A percentile compares a stretch with the other conserved stretches of the same genome.
These are phyloP conservation scores for Tichodroma muraria DNA, from an alignment of 2,113 vertebrate genomes.

Conservation along the genomic window DNA sequence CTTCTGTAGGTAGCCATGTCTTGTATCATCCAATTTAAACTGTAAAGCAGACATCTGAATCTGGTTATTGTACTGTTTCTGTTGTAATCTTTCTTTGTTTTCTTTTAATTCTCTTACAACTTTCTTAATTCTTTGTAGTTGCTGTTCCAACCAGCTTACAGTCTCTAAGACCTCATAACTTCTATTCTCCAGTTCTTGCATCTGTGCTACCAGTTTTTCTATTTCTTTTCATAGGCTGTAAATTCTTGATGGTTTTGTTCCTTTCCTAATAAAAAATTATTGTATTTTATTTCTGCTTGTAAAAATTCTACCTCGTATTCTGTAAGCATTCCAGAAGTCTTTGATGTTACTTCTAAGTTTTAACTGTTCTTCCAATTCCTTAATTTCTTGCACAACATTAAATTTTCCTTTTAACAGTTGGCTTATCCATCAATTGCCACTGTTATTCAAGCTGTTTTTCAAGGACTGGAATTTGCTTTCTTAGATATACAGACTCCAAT, in stretches of 20 bases:
- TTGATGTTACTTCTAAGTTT: conserved; percentile 45
- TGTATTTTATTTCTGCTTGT: conserved; percentile 74
- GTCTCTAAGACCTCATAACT: conserved; percentile 39
- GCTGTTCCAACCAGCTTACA: conserved; percentile 68
- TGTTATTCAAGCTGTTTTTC: conserved; percentile 82
- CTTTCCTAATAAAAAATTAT: conserved; percentile 68
- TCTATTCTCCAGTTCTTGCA: conserved; percentile 71
- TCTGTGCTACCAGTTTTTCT: conserved; percentile 63
- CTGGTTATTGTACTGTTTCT: conserved; percentile 74
- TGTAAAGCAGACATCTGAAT: conserved; percentile 78
- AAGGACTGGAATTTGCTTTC: conserved; percentile 72
- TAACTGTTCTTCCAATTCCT: conserved; percentile 74
- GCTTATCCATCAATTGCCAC: conserved; percentile 80
- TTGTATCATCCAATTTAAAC: conserved; percentile 77
- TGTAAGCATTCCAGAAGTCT: conserved; percentile 17
- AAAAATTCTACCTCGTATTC: conserved; percentile 74
- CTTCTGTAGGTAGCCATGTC: conserved; percentile 57
- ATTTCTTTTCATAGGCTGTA: conserved; percentile 74
- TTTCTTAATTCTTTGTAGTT: conserved; percentile 70
- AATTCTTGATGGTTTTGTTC: conserved; percentile 73
- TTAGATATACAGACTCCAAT: conserved; percentile 67
- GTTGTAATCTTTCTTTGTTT: conserved; percentile 78
- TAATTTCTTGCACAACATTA: conserved; percentile 81
- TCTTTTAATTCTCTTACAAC: conserved; percentile 71
- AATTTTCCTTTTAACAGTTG: conserved; percentile 79